Evolutionary conservation across 2,113 vertebrate genomes (phyloP).

Genomic region (Opisthocomus hoazin): DNA sequence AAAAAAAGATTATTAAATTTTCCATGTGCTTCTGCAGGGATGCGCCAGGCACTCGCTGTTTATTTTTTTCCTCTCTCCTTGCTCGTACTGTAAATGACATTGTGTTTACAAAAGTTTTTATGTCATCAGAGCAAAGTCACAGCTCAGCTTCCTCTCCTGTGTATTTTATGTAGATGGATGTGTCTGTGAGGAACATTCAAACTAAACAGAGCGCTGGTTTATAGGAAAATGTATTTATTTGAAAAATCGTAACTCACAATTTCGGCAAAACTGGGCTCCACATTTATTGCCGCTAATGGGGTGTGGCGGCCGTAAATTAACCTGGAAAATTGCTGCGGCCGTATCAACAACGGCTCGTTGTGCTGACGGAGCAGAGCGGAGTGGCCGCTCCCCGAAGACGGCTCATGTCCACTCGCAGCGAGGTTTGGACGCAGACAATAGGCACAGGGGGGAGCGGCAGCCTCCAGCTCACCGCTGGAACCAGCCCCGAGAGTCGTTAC

Average conservation of each 20-base stretch:
- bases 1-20: slow-evolving; percentile 73
- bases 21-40: slow-evolving; percentile 59
- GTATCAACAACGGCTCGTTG: slow-evolving; percentile 36
- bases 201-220: slow-evolving; percentile 72
- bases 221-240: slow-evolving; percentile 81
- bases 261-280: slow-evolving; percentile 71
- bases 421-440: background rate
- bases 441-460: background rate
- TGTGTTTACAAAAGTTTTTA: slow-evolving; percentile 77
- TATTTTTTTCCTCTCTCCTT: slow-evolving; percentile 36
- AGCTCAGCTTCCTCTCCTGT: slow-evolving; percentile 76
- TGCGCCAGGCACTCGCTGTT: slow-evolving; percentile 38
- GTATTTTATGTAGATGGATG: slow-evolving; percentile 71
- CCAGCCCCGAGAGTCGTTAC: background rate
- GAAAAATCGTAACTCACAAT: slow-evolving; percentile 77
- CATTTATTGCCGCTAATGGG: slow-evolving; percentile 72
- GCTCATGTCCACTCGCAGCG: background rate
- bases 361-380: background rate
- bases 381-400: slow-evolving; percentile 2
- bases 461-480: accelerated
- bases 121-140: slow-evolving; percentile 75
- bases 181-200: slow-evolving; percentile 68
- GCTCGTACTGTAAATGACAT: slow-evolving; percentile 68
- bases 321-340: slow-evolving; percentile 31
- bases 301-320: slow-evolving; percentile 66